These are phyloP conservation scores for Gallinago solitaria DNA, from an alignment of 2,797 vertebrate species.

Conservation along the genomic window DNA sequence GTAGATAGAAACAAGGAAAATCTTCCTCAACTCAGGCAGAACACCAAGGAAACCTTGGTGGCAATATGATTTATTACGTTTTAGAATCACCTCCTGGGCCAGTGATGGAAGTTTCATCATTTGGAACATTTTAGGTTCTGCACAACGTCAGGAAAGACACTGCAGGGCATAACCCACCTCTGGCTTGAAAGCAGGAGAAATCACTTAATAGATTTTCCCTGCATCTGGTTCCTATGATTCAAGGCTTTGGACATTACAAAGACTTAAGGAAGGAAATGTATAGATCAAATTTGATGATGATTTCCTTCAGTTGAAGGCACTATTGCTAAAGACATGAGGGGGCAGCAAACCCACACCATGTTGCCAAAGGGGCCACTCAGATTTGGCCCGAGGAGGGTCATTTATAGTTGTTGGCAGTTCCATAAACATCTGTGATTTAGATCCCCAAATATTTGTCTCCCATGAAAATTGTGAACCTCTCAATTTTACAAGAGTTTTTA, in stretches of 20 bases:
- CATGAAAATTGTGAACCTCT: neutral
- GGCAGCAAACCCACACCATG: neutral
- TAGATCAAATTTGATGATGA: neutral
- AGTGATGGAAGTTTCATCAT: neutral
- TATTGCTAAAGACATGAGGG: neutral
- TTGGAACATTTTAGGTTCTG: neutral
- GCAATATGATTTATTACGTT: neutral
- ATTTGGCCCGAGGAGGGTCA: neutral
- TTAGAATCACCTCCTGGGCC: neutral
- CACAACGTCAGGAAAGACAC: neutral
- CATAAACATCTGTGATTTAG: neutral
- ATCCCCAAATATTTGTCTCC: conserved; percentile 28
- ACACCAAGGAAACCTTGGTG: neutral
- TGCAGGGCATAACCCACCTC: neutral
- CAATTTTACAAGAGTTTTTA: conserved; percentile 16
- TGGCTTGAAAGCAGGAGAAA: neutral
- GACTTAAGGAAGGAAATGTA: neutral
- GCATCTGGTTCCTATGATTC: neutral
- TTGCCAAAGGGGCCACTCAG: rapidly evolving
- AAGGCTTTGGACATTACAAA: neutral
- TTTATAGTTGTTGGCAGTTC: neutral
- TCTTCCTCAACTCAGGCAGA: neutral
- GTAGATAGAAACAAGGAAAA: neutral
- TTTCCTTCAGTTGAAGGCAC: neutral
- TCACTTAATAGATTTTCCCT: neutral